Percentiles rank a stretch among this genome's conserved stretches.
phyloP scores from a whole-genome alignment of 1,140 invertebrate species.

The Drosophila miranda region DNA sequence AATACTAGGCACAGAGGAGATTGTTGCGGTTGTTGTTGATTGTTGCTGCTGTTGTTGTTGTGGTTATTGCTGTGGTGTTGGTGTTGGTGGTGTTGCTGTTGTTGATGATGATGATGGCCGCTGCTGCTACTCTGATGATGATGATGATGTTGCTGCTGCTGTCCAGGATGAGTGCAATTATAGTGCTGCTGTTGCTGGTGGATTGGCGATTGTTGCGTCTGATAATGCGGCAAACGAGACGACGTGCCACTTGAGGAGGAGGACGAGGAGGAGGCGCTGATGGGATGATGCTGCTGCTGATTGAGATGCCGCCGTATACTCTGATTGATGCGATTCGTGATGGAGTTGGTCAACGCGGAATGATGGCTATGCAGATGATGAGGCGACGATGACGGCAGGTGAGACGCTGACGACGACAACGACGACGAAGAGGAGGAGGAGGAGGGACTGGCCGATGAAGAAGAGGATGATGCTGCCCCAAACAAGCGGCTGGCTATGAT shows the following conservation, averaged over 20 bases:
- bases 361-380: slow-evolving; percentile 76
- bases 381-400: slow-evolving; percentile 38
- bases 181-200: slow-evolving; percentile 51
- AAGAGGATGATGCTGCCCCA: slow-evolving; percentile 59
- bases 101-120: slow-evolving; percentile 42
- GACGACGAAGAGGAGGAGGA: slow-evolving; percentile 30
- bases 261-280: slow-evolving; percentile 45
- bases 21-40: slow-evolving; percentile 70
- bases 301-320: slow-evolving; percentile 79
- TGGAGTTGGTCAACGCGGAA: slow-evolving; percentile 79
- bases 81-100: slow-evolving; percentile 23
- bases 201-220: slow-evolving; percentile 16
- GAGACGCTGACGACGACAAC: slow-evolving; percentile 37
- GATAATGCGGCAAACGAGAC: slow-evolving; percentile 27
- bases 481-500: slow-evolving; percentile 72
- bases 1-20: slow-evolving; percentile 82
- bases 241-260: slow-evolving; percentile 23
- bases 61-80: slow-evolving; percentile 11
- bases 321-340: slow-evolving; percentile 80
- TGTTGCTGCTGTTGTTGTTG: slow-evolving; percentile 44
- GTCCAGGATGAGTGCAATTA: slow-evolving; percentile 63
- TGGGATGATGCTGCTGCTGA: slow-evolving; percentile 74
- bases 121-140: slow-evolving; percentile 45
- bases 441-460: slow-evolving; percentile 32
- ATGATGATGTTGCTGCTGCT: slow-evolving; percentile 40